Evolutionary conservation across 2,113 vertebrate genomes (phyloP), one percentile per base, ranked within the genome.

Genomic region (Cochlearius cochlearius): DNA sequence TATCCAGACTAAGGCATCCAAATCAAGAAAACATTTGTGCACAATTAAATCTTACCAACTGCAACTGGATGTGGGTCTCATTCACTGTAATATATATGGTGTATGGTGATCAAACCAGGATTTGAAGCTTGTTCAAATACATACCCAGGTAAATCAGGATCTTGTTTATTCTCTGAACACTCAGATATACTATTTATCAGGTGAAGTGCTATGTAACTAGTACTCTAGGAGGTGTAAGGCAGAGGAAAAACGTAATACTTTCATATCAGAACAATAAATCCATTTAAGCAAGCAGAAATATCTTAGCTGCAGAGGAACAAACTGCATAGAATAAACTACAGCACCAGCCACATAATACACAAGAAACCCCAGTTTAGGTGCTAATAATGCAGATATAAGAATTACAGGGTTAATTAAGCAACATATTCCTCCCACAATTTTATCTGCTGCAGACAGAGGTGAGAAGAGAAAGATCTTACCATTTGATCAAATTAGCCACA

Each of bases 331-430:
- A 86, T 3, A 52, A 30, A 39, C 82, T 77, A 81, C 74, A 92
- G 49, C 55, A 74, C 30, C 58, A 82, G 95, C 73, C 66, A 86
- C 64, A 68, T 49, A 86, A 94, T 52, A 72, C 43, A 88, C 82
- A 80, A 91, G 58, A 67, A 64, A n/a, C 63, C 68, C 74, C 97
- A 92, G 96, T 98, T 97, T 97, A 97, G 96, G 97, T 98, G 94
- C 76, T 97, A 98, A 97, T 94, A 97, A 53, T 32, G 22, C 66
- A 95, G 80, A 78, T 93, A 81, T 96, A 97, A 97, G 94, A 98
- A 98, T 97, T 94, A 95, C 72, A 85, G 97, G 92, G 95, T 97
- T 98, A 98, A 98, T 97, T 97, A 98, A 96, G 88, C 90, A 95
- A 93, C 88, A n/a, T 64, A 43, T 30, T 88, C 88, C 93, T 97